These are phyloP conservation scores for Thaumetopoea pityocampa DNA, from an alignment of 1,140 invertebrate species.

Conservation along the genomic window DNA sequence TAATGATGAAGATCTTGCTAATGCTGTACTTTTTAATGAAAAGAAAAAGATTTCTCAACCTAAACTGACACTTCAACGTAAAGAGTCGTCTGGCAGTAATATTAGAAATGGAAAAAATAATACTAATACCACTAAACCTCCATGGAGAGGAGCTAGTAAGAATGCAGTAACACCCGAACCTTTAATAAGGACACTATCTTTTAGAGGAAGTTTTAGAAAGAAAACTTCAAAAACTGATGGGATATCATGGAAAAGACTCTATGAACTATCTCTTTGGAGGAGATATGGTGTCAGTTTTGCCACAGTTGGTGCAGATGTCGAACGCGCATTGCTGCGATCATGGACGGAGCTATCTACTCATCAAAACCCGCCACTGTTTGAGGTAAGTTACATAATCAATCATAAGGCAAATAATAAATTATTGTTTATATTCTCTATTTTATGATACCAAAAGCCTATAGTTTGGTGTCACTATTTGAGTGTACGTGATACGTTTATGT, in stretches of 20 bases:
- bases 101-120: conserved; percentile 38
- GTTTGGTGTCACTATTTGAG: too few species aligned
- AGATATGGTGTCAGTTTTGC: conserved; percentile 67
- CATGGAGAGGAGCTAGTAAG: conserved; percentile 73
- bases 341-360: conserved; percentile 58
- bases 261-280: conserved; percentile 76
- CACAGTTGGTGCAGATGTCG: conserved; percentile 54
- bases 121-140: conserved; percentile 58
- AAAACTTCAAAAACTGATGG: conserved; percentile 53
- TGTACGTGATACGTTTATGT: too few species aligned
- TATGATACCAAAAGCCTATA: not conserved
- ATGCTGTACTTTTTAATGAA: conserved; percentile 41
- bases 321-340: conserved; percentile 63
- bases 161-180: conserved; percentile 48
- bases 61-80: conserved; percentile 44
- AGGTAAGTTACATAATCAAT: conserved; percentile 50
- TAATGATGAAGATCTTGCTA: conserved; percentile 48
- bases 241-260: conserved; percentile 74
- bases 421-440: too few species aligned
- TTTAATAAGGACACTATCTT: conserved; percentile 56
- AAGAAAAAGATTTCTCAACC: conserved; percentile 44
- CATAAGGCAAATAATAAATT: too few species aligned
- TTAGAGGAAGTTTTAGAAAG: conserved; percentile 65
- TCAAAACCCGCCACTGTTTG: conserved; percentile 34
- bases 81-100: conserved; percentile 40